phyloP scores from a whole-genome alignment of 1,140 invertebrate species.

The Orchesella cincta region DNA sequence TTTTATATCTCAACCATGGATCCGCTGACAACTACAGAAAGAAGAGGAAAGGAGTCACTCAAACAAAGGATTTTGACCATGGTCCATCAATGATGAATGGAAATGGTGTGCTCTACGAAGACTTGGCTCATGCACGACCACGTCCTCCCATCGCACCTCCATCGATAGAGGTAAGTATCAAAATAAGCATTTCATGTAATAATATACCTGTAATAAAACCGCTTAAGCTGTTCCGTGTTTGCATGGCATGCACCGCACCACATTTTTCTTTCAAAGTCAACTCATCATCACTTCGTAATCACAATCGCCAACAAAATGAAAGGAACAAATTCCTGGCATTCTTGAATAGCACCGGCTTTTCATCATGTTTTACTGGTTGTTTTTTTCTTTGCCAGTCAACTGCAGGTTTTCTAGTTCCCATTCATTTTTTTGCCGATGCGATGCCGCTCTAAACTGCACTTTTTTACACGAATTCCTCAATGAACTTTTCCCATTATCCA shows the following conservation, averaged over 20 bases:
- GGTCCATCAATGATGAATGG: constrained; percentile 44
- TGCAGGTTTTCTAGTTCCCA: too few relatives aligned
- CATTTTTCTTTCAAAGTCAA: background rate
- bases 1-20: constrained; percentile 9
- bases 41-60: constrained; percentile 48
- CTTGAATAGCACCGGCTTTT: background rate
- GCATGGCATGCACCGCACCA: background rate
- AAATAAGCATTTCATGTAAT: constrained; percentile 2
- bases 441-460: background rate
- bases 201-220: too few relatives aligned
- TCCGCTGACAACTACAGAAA: constrained; percentile 46
- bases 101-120: constrained; percentile 49
- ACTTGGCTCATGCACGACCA: constrained; percentile 46
- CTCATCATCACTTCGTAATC: background rate
- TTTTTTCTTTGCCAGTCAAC: too few relatives aligned
- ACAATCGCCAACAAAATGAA: too few relatives aligned
- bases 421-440: too few relatives aligned
- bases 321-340: background rate
- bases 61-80: constrained; percentile 51
- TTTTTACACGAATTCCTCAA: background rate
- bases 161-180: constrained; percentile 48
- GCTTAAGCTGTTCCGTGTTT: too few relatives aligned
- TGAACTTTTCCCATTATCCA: background rate
- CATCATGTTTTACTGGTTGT: too few relatives aligned
- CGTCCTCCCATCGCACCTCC: constrained; percentile 48